Evolutionary conservation across 2,888 invertebrate species (phyloP), one percentile per base, ranked within the genome.

Genomic region (Epirrita christyi): DNA sequence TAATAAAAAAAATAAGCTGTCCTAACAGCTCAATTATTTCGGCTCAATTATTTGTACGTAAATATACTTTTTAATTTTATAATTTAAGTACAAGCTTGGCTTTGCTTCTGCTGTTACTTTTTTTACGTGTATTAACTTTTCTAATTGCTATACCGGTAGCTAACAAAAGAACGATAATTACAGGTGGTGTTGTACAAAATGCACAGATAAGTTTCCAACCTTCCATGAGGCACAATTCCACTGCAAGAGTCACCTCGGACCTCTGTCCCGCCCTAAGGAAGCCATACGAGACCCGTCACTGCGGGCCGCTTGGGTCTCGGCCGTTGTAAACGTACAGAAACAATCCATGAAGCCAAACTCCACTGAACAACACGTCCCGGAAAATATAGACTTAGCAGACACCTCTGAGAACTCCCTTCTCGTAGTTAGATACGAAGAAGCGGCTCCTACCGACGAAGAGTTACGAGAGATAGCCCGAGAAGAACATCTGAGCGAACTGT

Each of bases 181-280:
- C 79, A 92, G 92, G 57, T 92, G 91, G 91, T 77, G 81, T 54
- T 92, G 92, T 72, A 85, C 78, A 46, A 64, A 57, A 15, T 92
- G 92, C 55, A 46, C 73, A 2, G 59, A 64, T 1, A 78, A 78
- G 32, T 88, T 85, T 69, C 80, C 79, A 51, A 81, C 80, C 0
- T 91, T 87, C 65, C 90, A 91, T 65, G 85, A 88, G 61, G 90
- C 87, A 1, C 89, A 86, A 70, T 84, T 81, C 56, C 92, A 92
- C 63, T 85, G 88, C 60, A 83, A 80, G 61, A 80, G 76, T 0
- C 87, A 88, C 57, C 61, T 60, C 0, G 74, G 73, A 0, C 66
- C 49, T 21, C 48, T 70, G 0, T 71, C 86, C 0, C 70, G 81
- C 0, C 85, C 86, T 0, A 64, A 68, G 1, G 88, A 86, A 59